Conservation (phyloP, 2,797 vertebrate genomes). For the Leptoclinus maculatus region DNA sequence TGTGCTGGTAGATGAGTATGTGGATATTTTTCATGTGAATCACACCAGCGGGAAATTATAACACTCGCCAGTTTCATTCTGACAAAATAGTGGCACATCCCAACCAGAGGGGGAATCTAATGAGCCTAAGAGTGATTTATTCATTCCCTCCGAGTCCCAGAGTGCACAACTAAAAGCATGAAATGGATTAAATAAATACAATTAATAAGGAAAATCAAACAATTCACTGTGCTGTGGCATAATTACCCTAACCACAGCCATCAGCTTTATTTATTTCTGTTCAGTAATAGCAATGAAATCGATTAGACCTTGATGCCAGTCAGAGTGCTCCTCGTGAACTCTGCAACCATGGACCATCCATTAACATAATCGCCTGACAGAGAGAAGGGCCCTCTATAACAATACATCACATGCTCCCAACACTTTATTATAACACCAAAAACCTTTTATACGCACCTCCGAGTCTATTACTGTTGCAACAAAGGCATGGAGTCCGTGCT, state of each 20-base stretch:
- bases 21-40: constrained; percentile 76
- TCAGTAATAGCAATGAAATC: constrained; percentile 86
- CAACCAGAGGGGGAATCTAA: constrained; percentile 85
- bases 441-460: constrained; percentile 49
- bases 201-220: constrained; percentile 88
- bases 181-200: constrained; percentile 91
- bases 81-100: constrained; percentile 81
- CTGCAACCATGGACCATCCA: constrained; percentile 73
- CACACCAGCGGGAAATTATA: constrained; percentile 79
- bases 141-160: constrained; percentile 82
- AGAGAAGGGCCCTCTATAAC: constrained; percentile 67
- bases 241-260: constrained; percentile 85
- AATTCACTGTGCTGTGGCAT: constrained; percentile 84
- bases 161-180: constrained; percentile 88
- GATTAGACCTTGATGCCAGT: constrained; percentile 83
- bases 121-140: constrained; percentile 87
- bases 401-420: constrained; percentile 60
- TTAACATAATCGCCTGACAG: constrained; percentile 79
- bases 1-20: constrained; percentile 54
- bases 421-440: constrained; percentile 57
- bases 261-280: constrained; percentile 86
- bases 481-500: constrained; percentile 35
- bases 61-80: constrained; percentile 75
- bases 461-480: constrained; percentile 32
- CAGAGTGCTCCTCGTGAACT: constrained; percentile 75